Base-by-base conservation (phyloP, 1,140 invertebrate species). In the Pentalonia nigronervosa region DNA sequence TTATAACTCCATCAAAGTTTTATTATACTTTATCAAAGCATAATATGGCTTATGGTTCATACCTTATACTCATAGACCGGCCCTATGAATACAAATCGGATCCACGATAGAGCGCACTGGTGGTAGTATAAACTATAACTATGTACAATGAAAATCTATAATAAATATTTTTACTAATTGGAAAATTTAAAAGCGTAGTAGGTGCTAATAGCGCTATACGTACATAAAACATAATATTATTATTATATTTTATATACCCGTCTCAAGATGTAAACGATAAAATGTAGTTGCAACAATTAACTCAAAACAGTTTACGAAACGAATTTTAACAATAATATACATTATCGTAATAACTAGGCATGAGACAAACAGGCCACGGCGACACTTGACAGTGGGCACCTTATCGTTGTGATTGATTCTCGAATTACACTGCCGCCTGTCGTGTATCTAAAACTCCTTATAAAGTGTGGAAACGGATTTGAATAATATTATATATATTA, bases 321-420 rank as follows among this genome's bases (percentile, higher is more conserved):
- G 60, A 67, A 76, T 76, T 21, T 9, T 83, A 83, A 36, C 21
- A 36, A 23, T 83, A 36, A n/a, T 67, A 67, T 50, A 67, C 30
- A 60, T 30, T 76, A 34, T 30, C n/a, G n/a, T 9, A 30, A n/a
- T 67, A 7, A 23, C 1, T 7, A 67, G 34, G 36, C 47, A 87
- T n/a, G 86, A 87, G 45, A 47, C 47, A 50, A 88, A 53, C 47
- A 21, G 30, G 20, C 47, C 48, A 53, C n/a, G 48, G n/a, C 2
- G 34, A 89, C 87, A 56, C 48, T 56, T 50, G 50, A 89, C 34
- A 23, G 21, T 23, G n/a, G 9, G 8, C 48, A 23, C n/a, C 48
- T 89, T 89, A 89, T 89, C 87, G 87, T 56, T 56, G 87, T 89
- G 87, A 89, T 89, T 89, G 87, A 89, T 89, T 53, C 87, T 53